These are phyloP conservation scores for Steatornis caripensis DNA, from an alignment of 2,113 vertebrate genomes.

Conservation along the genomic window DNA sequence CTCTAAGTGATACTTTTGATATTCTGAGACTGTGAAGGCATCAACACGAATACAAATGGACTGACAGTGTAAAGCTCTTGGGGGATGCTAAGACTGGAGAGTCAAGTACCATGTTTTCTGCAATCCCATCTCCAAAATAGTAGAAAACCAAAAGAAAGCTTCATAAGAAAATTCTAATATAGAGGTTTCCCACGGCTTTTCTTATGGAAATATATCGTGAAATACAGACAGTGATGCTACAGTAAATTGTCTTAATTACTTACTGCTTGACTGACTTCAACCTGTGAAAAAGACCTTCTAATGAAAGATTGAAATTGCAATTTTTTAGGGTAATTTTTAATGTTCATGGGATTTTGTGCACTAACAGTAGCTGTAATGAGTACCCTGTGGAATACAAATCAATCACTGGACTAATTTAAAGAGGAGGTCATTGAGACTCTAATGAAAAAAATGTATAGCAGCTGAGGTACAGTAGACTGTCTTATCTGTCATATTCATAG, in stretches of 20 bases:
- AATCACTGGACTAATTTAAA: constrained; percentile 18
- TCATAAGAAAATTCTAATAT: neutral
- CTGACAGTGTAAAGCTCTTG: neutral
- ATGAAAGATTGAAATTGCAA: constrained; percentile 7
- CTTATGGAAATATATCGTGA: neutral
- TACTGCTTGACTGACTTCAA: constrained; percentile 5
- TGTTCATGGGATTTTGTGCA: neutral
- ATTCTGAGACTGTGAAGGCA: neutral
- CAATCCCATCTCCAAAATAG: neutral
- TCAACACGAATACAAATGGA: neutral
- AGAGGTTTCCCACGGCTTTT: neutral
- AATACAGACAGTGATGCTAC: neutral
- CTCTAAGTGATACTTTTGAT: neutral
- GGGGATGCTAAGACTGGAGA: neutral
- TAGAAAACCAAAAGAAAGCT: neutral
- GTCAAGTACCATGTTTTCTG: neutral
- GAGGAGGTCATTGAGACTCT: neutral
- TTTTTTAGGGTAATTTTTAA: constrained; percentile 44
- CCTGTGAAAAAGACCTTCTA: constrained; percentile 4
- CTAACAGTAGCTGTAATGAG: neutral
- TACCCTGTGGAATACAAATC: constrained; percentile 32
- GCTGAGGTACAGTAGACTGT: neutral
- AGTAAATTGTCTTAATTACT: constrained; percentile 17
- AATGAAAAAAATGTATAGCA: neutral
- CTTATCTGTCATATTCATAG: neutral